Evolutionary conservation across 2,888 invertebrate genomes (phyloP).

Genomic region (Drosophila recens): DNA sequence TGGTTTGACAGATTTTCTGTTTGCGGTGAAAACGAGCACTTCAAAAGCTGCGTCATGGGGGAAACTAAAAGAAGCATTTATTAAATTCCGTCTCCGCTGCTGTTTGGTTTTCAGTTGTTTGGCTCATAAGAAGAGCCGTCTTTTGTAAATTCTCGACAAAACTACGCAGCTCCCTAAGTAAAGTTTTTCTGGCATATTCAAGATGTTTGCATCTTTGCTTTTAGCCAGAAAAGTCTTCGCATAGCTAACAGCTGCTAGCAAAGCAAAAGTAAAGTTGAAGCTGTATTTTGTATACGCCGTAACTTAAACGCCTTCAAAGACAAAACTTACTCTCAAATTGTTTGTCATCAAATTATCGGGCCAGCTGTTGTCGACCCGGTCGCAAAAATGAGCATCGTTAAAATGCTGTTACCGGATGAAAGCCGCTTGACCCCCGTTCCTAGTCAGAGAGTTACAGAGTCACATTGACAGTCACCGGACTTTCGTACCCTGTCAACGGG

Average conservation of each 20-base stretch:
- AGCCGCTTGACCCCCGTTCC: slow-evolving; percentile 39
- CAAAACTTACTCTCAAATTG: slow-evolving; percentile 75
- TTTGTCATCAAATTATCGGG: slow-evolving; percentile 79
- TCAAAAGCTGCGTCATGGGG: slow-evolving; percentile 60
- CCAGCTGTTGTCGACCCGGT: slow-evolving; percentile 39
- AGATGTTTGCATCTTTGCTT: slow-evolving; percentile 55
- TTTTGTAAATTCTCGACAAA: slow-evolving; percentile 57
- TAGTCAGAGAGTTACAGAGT: slow-evolving; percentile 3
- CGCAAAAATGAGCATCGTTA: slow-evolving; percentile 76
- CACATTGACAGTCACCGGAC: slow-evolving; percentile 20
- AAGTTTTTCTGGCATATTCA: slow-evolving; percentile 72
- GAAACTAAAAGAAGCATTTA: slow-evolving; percentile 64
- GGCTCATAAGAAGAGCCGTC: slow-evolving; percentile 27
- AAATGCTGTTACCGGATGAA: slow-evolving; percentile 75
- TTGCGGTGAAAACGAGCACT: slow-evolving; percentile 49
- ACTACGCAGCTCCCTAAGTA: slow-evolving; percentile 49
- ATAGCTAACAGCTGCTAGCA: slow-evolving; percentile 39
- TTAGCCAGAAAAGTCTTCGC: slow-evolving; percentile 39
- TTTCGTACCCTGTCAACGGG: slow-evolving; percentile 42
- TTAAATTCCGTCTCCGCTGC: slow-evolving; percentile 63
- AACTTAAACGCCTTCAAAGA: slow-evolving; percentile 66
- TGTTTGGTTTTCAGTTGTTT: slow-evolving; percentile 11
- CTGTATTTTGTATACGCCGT: slow-evolving; percentile 24
- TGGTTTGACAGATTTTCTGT: slow-evolving; percentile 23
- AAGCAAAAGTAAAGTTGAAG: slow-evolving; percentile 28